Evolutionary conservation across 2,888 invertebrate species (phyloP).

Genomic region (Gymnocheta viridis): DNA sequence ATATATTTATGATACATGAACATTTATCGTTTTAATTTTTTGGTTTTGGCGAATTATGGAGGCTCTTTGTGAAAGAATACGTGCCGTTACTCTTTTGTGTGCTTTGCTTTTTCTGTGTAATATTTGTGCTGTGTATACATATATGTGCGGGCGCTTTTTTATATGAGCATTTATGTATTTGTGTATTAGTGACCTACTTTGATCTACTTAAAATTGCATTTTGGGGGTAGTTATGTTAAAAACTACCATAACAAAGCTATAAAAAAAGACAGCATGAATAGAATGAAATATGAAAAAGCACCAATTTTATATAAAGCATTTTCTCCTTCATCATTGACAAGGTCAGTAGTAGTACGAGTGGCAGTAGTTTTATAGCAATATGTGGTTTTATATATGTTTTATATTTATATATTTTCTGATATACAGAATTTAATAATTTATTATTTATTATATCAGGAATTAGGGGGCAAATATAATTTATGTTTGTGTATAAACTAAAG

Average conservation of each 20-base stretch:
- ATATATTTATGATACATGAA: not conserved
- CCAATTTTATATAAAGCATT: constrained; percentile 24
- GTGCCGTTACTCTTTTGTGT: constrained; percentile 7
- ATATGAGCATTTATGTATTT: constrained; percentile 62
- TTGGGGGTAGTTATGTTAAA: constrained; percentile 51
- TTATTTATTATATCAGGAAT: not conserved
- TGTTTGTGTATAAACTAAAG: not conserved
- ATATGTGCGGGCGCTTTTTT: not conserved
- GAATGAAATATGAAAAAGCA: constrained; percentile 1
- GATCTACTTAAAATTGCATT: constrained; percentile 59
- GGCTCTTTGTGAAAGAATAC: constrained; percentile 36
- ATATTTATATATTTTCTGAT: not conserved
- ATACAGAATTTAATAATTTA: not conserved
- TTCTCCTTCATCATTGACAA: constrained; percentile 57
- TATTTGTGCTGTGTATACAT: not conserved
- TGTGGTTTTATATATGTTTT: not conserved
- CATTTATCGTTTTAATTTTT: not conserved
- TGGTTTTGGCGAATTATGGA: constrained; percentile 8
- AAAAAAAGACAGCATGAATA: constrained; percentile 3
- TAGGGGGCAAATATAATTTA: not conserved
- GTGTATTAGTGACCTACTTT: constrained; percentile 59
- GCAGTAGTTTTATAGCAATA: constrained; percentile 31
- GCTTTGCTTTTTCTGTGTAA: not conserved
- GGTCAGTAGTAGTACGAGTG: constrained; percentile 48
- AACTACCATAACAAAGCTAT: constrained; percentile 27